Base-by-base conservation (phyloP, 2,888 invertebrate species). In the Apantesis nais region DNA sequence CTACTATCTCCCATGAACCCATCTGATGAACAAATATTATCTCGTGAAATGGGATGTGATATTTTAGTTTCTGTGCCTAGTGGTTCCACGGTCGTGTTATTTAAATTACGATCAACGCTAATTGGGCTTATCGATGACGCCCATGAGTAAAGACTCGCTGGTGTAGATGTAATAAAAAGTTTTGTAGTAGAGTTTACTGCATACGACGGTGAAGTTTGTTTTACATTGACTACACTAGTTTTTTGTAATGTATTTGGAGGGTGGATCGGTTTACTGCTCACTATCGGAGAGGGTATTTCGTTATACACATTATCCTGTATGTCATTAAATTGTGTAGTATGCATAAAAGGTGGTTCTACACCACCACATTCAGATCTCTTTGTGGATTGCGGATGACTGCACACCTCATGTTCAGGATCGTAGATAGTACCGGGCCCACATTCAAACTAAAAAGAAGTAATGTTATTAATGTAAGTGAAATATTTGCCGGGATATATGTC, bases 391-490 rank as follows among this genome's bases (percentile, higher is more conserved):
- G 97, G 96, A 87, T 97, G 96, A 82, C 97, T 97, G 85, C 98
- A 98, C 72, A 96, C 94, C 83, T 95, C 96, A 52, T 95, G 95
- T 39, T 96, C 94, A 58, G 96, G 96, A 84, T 98, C 97, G 86
- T 97, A 98, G 39, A 98, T 96, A 1, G 97, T 97, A 22, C 97
- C 97, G 55, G 96, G 96, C 29, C 96, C 97, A 85, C 98, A 98
- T 88, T 96, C 96, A 88, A 97, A 97, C 93, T 94, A 93, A 73
- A 96, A 93, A 66, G 72, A 74, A 70, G 61, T 25, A 37, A 65
- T n/a, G 16, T n/a, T n/a, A 41, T 31, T 31, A 34, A 44, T 41
- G 0, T 19, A 63, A 60, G 14, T n/a, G 8, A n/a, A 55, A 55
- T 55, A 25, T 12, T 25, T 25, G 12, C n/a, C n/a, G n/a, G n/a